Base-by-base conservation (phyloP, 2,888 invertebrate species). In the Drosophila tanythrix region DNA sequence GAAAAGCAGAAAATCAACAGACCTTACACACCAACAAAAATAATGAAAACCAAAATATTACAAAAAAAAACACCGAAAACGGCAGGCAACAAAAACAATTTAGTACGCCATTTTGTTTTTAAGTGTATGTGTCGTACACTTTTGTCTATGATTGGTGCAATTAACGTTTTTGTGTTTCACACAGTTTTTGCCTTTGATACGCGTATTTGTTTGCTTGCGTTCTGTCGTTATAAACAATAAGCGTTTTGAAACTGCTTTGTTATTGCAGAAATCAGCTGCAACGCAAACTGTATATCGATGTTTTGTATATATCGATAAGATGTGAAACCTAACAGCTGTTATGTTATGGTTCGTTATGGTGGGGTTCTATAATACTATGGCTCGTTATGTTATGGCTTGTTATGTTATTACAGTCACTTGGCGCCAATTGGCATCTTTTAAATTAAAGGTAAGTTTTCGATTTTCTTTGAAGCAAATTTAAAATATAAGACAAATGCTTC, bases 21-120 rank as follows among this genome's bases (percentile, higher is more conserved):
- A 66, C 48, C 65, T 79, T 70, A 67, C 50, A 62, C 52, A 60
- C 56, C 33, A 62, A 48, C 62, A 36, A 53, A 57, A 62, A 50
- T 5, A 53, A 61, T 51, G 59, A 29, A 6, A 53, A 52, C 46
- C 31, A 53, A 59, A 59, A 56, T 46, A n/a, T 25, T 18, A 31
- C 10, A 13, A n/a, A n/a, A 38, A 64, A 76, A 76, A 58, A 27
- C 50, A 75, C 63, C 65, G 35, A 73, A 76, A 76, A 58, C 51
- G 38, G 29, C 50, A 70, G 55, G 43, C 53, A 60, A 57, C 56
- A 70, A 65, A 61, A 69, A 74, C 66, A 65, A 50, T 48, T 73
- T 81, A 85, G 52, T 59, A 75, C 89, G 85, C 85, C 89, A 88
- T 85, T 88, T 85, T 85, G 61, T 21, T 64, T 69, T 52, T 25